Percentiles rank a stretch among this genome's conserved stretches.
Conservation (phyloP, 2,888 invertebrate genomes). For the Spicauda simplicius region DNA sequence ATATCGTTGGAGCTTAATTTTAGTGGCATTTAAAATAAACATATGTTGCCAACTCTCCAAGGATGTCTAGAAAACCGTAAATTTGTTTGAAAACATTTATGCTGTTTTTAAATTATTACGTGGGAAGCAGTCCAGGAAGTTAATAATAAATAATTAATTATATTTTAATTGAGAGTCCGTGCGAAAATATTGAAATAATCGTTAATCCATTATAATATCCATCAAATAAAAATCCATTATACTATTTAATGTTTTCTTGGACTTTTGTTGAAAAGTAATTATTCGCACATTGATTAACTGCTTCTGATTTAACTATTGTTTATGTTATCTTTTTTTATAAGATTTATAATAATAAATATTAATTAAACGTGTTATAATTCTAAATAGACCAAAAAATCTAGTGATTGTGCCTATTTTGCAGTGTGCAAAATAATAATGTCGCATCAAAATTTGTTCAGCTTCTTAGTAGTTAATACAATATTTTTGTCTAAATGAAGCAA, state of each 20-base stretch:
- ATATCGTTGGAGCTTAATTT: conserved; percentile 60
- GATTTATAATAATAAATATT: too few relatives aligned
- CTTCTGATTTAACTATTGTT: too few relatives aligned
- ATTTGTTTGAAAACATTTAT: conserved; percentile 11
- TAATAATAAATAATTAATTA: not conserved
- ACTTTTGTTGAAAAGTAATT: too few relatives aligned
- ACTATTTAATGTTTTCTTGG: too few relatives aligned
- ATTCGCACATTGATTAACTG: too few relatives aligned
- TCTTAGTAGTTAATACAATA: not conserved
- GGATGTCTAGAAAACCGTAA: not conserved
- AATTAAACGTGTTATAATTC: too few relatives aligned
- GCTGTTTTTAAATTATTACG: not conserved
- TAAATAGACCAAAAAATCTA: too few relatives aligned
- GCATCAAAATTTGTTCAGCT: too few relatives aligned
- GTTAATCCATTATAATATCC: not conserved
- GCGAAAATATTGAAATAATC: not conserved
- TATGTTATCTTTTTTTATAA: too few relatives aligned
- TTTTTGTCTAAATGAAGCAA: not conserved
- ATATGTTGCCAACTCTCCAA: conserved; percentile 17
- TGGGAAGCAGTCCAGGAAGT: not conserved
- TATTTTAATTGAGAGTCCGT: not conserved
- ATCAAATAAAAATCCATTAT: conserved; percentile 1
- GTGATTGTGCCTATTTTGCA: too few relatives aligned
- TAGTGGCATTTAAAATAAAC: conserved; percentile 34
- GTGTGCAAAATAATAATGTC: too few relatives aligned